Base-by-base conservation (phyloP, 2,888 invertebrate species). In the Gari tellinella region DNA sequence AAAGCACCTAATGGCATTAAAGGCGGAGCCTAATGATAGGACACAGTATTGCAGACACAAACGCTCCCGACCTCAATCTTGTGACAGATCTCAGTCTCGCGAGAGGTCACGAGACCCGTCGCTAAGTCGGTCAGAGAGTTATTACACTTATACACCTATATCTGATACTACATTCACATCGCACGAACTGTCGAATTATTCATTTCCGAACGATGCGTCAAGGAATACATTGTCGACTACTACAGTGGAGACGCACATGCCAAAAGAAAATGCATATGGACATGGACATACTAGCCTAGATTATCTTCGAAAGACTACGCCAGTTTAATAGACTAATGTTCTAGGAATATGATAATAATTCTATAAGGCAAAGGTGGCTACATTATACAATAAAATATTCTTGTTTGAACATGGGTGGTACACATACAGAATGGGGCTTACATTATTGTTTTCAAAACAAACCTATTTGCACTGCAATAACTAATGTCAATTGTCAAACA, bases 121-220 rank as follows among this genome's bases (percentile, higher is more conserved):
- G 19, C 82, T 90, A 40, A 88, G 88, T 80, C 81, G 88, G 45
- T 89, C 89, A 19, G 90, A 90, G 75, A 90, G 90, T 72, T 90
- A 90, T 77, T 91, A 89, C 74, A 90, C 90, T 31, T 91, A 91
- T 83, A 90, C 91, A 49, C 90, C 91, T 38, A 89, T 91, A 70
- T 90, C 91, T 49, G 90, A 89, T 64, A 85, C 89, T n/a, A 89
- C 89, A 15, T 79, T 67, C 85, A 88, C 89, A 15, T 89, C 90
- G n/a, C 89, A 90, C 69, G 91, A 91, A 74, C 83, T 90, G 65
- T 90, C 90, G 31, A 91, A 89, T 80, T 91, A 90, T 83, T 88
- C 87, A 40, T 87, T 90, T 75, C 86, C 87, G n/a, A 82, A 90
- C 52, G 90, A 90, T 57, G 75, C 82, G 45, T 90, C 91, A 31